These are phyloP conservation scores for Himantopus leucocephalus DNA, from an alignment of 2,113 vertebrate species.

Conservation along the genomic window DNA sequence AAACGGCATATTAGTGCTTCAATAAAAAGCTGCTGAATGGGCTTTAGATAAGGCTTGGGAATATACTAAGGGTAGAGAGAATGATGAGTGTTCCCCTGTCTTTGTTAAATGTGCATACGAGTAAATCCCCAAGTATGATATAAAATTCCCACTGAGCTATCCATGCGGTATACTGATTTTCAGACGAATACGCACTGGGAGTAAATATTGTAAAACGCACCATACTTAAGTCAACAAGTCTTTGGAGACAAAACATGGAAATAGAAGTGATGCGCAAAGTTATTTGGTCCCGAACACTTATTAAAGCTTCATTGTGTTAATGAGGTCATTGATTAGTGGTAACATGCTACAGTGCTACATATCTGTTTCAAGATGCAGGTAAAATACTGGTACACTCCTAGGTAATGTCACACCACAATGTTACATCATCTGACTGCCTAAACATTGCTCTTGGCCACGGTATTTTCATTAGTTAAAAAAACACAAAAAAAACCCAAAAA, in stretches of 20 bases:
- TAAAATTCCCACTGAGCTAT: background rate
- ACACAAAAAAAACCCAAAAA: background rate
- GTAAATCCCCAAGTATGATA: background rate
- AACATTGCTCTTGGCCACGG: accelerated
- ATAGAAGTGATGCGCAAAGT: background rate
- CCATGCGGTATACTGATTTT: background rate
- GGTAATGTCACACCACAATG: background rate
- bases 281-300: background rate
- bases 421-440: background rate
- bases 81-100: background rate
- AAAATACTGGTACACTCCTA: background rate
- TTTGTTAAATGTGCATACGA: background rate
- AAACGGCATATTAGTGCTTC: background rate
- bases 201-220: background rate
- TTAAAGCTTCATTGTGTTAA: background rate
- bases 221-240: background rate
- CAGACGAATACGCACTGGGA: background rate
- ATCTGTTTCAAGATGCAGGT: accelerated
- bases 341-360: accelerated
- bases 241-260: background rate
- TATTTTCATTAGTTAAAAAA: background rate
- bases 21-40: background rate
- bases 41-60: background rate
- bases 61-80: background rate
- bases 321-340: background rate